Evolutionary conservation across 2,113 vertebrate genomes (phyloP), one percentile per base, ranked within the genome.

Genomic region (Notiomystis cincta): DNA sequence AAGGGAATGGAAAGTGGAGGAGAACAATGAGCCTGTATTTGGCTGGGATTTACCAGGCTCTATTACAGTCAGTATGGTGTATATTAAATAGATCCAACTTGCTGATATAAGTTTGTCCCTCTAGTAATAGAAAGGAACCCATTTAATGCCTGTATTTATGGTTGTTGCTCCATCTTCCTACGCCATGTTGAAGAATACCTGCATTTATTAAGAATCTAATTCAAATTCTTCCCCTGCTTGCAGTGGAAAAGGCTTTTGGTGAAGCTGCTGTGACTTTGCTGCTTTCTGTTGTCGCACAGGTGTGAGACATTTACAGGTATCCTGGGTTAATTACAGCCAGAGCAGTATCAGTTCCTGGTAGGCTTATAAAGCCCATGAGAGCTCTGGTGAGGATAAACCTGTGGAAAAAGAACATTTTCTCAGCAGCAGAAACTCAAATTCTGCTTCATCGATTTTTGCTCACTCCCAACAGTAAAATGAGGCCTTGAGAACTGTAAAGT

Each of bases 61-160:
- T 92, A 30, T 94, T 96, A 71, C 21, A 42, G 86, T 64, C 51
- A 27, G 11, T 71, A 56, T 81, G 47, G 78, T 93, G 56, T 90
- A 56, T 86, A 88, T 93, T 84, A 81, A 95, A 64, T 75, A 93
- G 82, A 83, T 72, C 22, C 25, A 67, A 57, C 56, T 77, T 77
- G 76, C 92, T 93, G 82, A 44, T 95, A 50, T 37, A 42, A 76
- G 89, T 93, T 94, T 87, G 76, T 93, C 51, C 76, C 87, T 91
- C 70, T 65, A 54, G 57, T 89, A 91, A 85, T n/a, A 90, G 79
- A 91, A 94, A 72, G 70, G n/a, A 93, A 38, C 45, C 58, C 28
- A 38, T 89, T 96, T 95, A 95, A 87, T 93, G 75, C 91, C 38
- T 91, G 73, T 82, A 76, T 96, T 96, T 95, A 84, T 87, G 50